Evolutionary conservation across 2,797 vertebrate genomes (phyloP), one percentile per base, ranked within the genome.

Genomic region (Sternotherus odoratus): DNA sequence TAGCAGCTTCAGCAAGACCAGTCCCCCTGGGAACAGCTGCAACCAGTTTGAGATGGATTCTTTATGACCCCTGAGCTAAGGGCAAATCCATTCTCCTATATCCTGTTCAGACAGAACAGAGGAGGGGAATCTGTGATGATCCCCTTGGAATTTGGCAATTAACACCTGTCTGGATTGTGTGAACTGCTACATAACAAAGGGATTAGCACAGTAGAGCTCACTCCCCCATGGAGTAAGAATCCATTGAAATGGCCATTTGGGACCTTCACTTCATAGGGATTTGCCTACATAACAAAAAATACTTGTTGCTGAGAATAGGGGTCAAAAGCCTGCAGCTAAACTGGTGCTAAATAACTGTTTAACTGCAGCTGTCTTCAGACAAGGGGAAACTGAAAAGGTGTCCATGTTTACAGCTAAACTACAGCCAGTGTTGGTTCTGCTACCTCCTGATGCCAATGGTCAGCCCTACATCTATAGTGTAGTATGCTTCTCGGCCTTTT

Each of bases 271-370:
- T 36, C 24, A 0, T 2, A 77, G 86, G 50, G 48, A 63, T 85
- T 93, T 82, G 81, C 86, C 93, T 89, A 75, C n/a, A 80, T 24
- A 88, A 83, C 46, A 83, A 92, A 82, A 46, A 81, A 82, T 69
- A 36, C 75, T 51, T 79, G 54, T 39, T 51, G n/a, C 75, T 74
- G 63, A 33, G 21, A 0, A 1, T 46, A 10, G 79, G 77, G 28
- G 74, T 91, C 79, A 86, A 74, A 21, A 77, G 11, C n/a, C 33
- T 1, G 30, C 36, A 85, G 87, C 12, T 46, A 69, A 89, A n/a
- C 48, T 79, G 69, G 6, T 19, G 13, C 81, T 90, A 43, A 28
- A 5, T 4, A 26, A 36, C 43, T 89, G 72, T 21, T 51, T 81
- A 79, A 7, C 66, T 89, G 85, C 54, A 81, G 39, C 43, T 88